phyloP scores from a whole-genome alignment of 2,113 vertebrate species.

The Acrocephalus arundinaceus region DNA sequence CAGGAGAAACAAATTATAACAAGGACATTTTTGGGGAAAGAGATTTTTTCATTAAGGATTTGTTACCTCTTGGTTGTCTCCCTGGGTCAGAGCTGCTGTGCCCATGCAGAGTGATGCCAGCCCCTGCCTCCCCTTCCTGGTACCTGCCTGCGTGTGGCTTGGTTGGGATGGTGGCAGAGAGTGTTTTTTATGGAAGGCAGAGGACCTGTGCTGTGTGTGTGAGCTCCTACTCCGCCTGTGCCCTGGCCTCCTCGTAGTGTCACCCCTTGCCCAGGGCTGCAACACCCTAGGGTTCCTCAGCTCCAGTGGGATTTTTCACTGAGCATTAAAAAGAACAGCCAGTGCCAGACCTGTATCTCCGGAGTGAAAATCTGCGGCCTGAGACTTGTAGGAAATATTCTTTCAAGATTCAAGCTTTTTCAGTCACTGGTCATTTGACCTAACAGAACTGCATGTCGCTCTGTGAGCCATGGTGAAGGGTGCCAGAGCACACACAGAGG shows the following conservation, averaged over 20 bases:
- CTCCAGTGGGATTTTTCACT: accelerated
- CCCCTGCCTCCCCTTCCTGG: neutral
- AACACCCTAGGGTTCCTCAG: neutral
- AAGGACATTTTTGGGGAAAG: neutral
- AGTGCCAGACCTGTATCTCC: neutral
- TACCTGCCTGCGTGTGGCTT: accelerated
- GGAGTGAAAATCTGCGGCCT: neutral
- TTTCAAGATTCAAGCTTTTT: slow-evolving; percentile 27
- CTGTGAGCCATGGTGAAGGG: neutral
- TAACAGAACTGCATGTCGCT: neutral
- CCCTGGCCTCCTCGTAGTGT: neutral
- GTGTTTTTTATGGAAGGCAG: neutral
- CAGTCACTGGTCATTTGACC: slow-evolving; percentile 25
- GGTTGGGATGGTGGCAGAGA: neutral
- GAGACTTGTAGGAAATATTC: slow-evolving; percentile 21
- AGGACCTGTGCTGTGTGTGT: neutral
- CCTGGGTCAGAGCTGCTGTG: neutral
- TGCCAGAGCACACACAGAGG: neutral
- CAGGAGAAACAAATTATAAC: neutral
- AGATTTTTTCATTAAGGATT: neutral
- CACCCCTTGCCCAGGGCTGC: neutral
- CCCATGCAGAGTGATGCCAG: neutral
- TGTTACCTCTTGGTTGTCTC: neutral
- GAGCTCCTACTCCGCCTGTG: neutral
- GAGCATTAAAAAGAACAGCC: neutral